Conservation (phyloP, 2,888 invertebrate species). For the Phyto melanocephala region DNA sequence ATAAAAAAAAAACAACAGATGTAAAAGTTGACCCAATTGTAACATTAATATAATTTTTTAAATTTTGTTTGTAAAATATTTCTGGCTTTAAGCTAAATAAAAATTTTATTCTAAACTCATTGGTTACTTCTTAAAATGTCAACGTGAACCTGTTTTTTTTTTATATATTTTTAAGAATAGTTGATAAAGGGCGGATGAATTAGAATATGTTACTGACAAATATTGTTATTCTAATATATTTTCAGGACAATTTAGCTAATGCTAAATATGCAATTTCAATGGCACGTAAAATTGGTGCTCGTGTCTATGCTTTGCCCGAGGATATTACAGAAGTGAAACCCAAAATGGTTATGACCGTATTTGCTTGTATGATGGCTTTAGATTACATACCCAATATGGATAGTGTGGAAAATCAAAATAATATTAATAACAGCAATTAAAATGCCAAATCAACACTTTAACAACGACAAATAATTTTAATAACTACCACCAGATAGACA, state of each 20-base stretch:
- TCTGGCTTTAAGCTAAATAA: too few relatives aligned
- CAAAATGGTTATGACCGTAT: constrained; percentile 99
- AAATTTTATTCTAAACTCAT: too few relatives aligned
- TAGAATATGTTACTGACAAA: too few relatives aligned
- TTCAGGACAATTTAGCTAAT: constrained; percentile 94
- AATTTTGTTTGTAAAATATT: too few relatives aligned
- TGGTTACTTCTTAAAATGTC: too few relatives aligned
- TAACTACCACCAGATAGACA: constrained; percentile 52
- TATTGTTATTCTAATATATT: too few relatives aligned
- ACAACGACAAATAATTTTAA: constrained; percentile 55
- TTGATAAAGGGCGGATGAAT: too few relatives aligned
- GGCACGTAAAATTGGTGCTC: constrained; percentile 97
- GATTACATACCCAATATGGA: constrained; percentile 96
- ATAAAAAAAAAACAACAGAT: too few relatives aligned
- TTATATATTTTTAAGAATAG: too few relatives aligned
- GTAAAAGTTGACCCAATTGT: too few relatives aligned
- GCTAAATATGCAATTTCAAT: constrained; percentile 99
- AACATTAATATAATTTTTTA: too few relatives aligned
- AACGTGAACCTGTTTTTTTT: too few relatives aligned
- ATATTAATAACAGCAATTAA: constrained; percentile 70
- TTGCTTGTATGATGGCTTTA: constrained; percentile 98
- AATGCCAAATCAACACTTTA: constrained; percentile 60
- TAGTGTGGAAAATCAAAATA: constrained; percentile 77
- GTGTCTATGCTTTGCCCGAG: constrained; percentile 98
- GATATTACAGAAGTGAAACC: constrained; percentile 98